Evolutionary conservation across 2,888 invertebrate genomes (phyloP), one percentile per base, ranked within the genome.

Genomic region (Asteroscopus sphinx): DNA sequence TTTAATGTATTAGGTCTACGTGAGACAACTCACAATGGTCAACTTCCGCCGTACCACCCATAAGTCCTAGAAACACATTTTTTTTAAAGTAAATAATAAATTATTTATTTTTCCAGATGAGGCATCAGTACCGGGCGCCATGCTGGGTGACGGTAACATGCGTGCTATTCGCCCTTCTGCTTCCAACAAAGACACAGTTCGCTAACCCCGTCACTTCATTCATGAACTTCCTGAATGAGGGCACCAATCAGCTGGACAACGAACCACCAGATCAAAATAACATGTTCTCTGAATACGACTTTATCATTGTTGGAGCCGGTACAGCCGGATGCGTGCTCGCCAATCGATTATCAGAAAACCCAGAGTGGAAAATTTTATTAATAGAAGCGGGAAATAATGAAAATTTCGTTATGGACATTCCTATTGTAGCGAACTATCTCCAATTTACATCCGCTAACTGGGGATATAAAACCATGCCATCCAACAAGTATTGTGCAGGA

Each of bases 391-490:
- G 97, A 54, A 88, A 88, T 13, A 95, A 95, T 7, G 97, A 97
- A 87, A 96, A 96, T 77, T 95, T 95, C 49, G 76, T 97, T 8
- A 97, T 97, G 97, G 97, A 97, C 80, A 94, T 97, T 25, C 97
- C 97, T 0, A 89, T 97, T n/a, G 80, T 96, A 2, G 96, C 96
- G 2, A 96, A 96, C 81, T 96, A 96, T 73, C 89, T 97, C 6
- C 97, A 97, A 79, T 95, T 96, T 73, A 95, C 95, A 4, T 93
- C 95, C 36, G 95, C 96, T 39, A 97, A 97, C 82, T 98, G 98
- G 98, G 96, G 95, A 68, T 98, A 97, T 86, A 96, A 96, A 81
- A 97, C 97, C 0, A 96, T 96, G 82, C 96, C 97, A 0, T 97
- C 97, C 11, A 93, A 95, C 37, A 95, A 91, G 48, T 96, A 96